Percentiles rank a stretch among this genome's conserved stretches.
Conservation (phyloP, 2,888 invertebrate genomes). For the Timandra comae region DNA sequence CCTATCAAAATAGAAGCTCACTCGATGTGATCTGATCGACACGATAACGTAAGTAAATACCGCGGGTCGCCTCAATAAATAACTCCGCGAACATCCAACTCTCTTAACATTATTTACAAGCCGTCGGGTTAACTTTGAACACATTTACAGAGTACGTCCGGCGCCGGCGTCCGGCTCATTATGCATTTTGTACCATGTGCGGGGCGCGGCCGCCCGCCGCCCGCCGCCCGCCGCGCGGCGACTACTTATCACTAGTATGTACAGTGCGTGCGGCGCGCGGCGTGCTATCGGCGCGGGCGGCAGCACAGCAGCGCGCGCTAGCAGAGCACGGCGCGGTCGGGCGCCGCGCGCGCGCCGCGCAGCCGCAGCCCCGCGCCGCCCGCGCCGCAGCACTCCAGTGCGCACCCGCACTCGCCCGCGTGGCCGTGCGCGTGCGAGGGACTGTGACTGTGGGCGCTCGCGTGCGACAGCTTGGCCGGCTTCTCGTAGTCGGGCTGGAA, state of each 20-base stretch:
- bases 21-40: constrained; percentile 43
- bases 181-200: constrained; percentile 69
- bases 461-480: constrained; percentile 51
- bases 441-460: constrained; percentile 15
- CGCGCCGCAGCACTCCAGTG: constrained; percentile 27
- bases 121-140: constrained; percentile 19
- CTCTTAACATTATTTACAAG: constrained; percentile 28
- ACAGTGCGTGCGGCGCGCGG: constrained; percentile 43
- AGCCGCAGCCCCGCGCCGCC: constrained; percentile 25
- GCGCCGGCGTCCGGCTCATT: constrained; percentile 28
- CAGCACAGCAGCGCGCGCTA: constrained; percentile 33
- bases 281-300: background rate
- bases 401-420: constrained; percentile 20
- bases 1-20: constrained; percentile 43
- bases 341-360: constrained; percentile 27
- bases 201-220: constrained; percentile 29
- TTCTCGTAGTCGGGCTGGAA: constrained; percentile 73
- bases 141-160: constrained; percentile 22
- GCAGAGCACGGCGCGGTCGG: constrained; percentile 53
- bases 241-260: too few relatives aligned
- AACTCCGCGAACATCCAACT: constrained; percentile 16
- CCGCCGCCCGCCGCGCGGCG: background rate
- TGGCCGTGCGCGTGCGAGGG: constrained; percentile 20
- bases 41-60: constrained; percentile 52
- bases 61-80: constrained; percentile 24